phyloP scores from a whole-genome alignment of 2,797 vertebrate species.

The Gorsachius magnificus region DNA sequence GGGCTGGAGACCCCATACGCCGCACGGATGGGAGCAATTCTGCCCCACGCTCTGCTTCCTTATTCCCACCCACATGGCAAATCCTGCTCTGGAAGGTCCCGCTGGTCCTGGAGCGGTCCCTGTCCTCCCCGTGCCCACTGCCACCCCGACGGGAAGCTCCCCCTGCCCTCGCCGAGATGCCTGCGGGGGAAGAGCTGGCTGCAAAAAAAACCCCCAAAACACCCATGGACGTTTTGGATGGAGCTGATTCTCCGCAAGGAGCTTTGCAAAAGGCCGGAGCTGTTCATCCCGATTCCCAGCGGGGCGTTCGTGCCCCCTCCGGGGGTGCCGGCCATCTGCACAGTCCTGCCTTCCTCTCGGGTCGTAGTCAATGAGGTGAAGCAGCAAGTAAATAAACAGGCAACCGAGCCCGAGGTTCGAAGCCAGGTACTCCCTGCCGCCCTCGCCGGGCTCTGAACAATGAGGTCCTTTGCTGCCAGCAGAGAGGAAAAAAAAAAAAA shows the following conservation, averaged over 20 bases:
- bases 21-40: background rate
- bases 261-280: background rate
- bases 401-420: background rate
- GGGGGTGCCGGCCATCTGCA: background rate
- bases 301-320: background rate
- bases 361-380: background rate
- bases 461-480: slow-evolving; percentile 44
- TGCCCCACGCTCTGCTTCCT: fast-evolving
- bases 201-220: background rate
- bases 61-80: fast-evolving
- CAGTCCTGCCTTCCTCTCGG: background rate
- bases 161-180: background rate
- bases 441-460: background rate
- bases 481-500: background rate
- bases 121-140: background rate
- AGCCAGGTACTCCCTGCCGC: slow-evolving; percentile 18
- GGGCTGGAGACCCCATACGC: background rate
- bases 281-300: fast-evolving
- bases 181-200: background rate
- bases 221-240: fast-evolving
- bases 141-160: background rate
- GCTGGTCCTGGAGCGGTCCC: background rate
- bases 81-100: background rate
- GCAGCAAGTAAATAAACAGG: background rate
- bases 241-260: background rate